Evolutionary conservation across 2,888 invertebrate genomes (phyloP).

Genomic region (Agrilus biguttatus): DNA sequence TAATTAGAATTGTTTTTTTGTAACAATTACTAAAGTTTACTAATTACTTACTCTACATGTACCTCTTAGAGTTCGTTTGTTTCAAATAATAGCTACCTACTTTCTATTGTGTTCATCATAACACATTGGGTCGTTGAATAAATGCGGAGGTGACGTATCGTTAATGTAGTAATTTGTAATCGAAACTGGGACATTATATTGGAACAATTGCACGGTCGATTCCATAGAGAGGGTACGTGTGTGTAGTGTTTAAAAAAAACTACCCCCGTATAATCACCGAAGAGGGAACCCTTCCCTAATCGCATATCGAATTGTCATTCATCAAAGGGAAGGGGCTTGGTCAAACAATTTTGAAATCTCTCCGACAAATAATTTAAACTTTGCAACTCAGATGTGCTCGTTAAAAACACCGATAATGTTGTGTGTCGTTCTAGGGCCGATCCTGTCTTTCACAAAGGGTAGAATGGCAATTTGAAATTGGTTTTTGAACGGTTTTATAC

Average conservation of each 20-base stretch:
- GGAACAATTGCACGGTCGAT: constrained; percentile 10
- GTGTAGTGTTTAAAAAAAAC: constrained; percentile 19
- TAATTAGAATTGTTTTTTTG: too few relatives aligned
- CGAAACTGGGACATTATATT: constrained; percentile 23
- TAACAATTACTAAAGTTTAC: too few relatives aligned
- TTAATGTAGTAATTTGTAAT: constrained; percentile 27
- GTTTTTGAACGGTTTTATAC: too few relatives aligned
- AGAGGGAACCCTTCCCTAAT: constrained; percentile 24
- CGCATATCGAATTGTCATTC: constrained; percentile 28
- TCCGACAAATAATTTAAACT: constrained; percentile 10
- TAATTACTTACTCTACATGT: too few relatives aligned
- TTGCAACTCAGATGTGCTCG: neutral
- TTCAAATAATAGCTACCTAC: too few relatives aligned
- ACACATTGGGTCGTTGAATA: too few relatives aligned
- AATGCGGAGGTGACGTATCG: constrained; percentile 17
- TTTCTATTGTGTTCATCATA: too few relatives aligned
- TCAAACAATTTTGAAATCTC: constrained; percentile 26
- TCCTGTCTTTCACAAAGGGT: too few relatives aligned
- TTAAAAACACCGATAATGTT: too few relatives aligned
- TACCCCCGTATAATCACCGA: constrained; percentile 24
- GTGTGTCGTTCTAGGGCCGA: too few relatives aligned
- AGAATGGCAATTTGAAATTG: too few relatives aligned
- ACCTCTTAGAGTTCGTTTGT: too few relatives aligned
- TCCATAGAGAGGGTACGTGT: constrained; percentile 5
- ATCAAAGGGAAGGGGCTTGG: constrained; percentile 18